phyloP scores from a whole-genome alignment of 2,797 vertebrate genomes.

The Peromyscus melanophrys region DNA sequence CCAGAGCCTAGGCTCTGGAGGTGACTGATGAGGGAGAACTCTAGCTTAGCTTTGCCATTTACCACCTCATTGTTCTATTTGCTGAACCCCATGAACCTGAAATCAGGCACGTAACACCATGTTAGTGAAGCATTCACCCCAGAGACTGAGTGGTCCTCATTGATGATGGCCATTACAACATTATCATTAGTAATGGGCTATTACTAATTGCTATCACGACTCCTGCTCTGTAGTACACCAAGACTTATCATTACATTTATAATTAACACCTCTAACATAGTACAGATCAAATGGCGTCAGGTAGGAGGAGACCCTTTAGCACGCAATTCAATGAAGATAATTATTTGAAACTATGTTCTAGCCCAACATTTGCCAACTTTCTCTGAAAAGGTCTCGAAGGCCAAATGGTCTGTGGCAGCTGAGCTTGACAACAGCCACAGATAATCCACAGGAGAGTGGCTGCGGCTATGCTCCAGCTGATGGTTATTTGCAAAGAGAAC shows the following conservation, averaged over 20 bases:
- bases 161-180: background rate
- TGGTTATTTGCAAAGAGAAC: background rate
- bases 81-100: background rate
- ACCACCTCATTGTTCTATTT: background rate
- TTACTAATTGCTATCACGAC: background rate
- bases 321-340: conserved; percentile 6
- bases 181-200: background rate
- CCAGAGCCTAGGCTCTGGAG: background rate
- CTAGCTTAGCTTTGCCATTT: background rate
- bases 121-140: background rate
- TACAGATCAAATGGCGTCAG: background rate
- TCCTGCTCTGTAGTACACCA: background rate
- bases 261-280: background rate
- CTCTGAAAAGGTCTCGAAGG: background rate
- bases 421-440: background rate
- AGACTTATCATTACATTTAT: background rate
- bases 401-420: background rate
- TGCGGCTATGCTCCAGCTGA: background rate
- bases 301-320: background rate
- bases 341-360: background rate
- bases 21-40: background rate
- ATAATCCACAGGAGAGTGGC: background rate
- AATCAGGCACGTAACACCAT: background rate
- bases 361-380: background rate
- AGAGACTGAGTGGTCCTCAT: background rate